A percentile compares a stretch with the other conserved stretches of the same genome.
Conservation (phyloP, 2,113 vertebrate species). For the Ariopsis seemanni region DNA sequence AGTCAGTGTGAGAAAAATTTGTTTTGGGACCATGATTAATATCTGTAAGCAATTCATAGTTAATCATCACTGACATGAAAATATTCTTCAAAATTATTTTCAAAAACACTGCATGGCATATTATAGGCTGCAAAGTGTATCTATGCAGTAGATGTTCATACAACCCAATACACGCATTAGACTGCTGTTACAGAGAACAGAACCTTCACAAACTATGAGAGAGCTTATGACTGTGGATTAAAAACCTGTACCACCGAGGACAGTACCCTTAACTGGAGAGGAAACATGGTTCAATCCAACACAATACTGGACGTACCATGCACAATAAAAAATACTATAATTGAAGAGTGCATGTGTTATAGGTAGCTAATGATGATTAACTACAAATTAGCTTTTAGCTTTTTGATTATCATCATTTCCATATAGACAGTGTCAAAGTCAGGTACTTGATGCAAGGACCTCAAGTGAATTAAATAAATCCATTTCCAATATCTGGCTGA, state of each 20-base stretch:
- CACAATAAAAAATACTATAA: constrained; percentile 74
- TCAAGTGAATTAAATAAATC: constrained; percentile 62
- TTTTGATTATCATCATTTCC: constrained; percentile 72
- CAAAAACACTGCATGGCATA: constrained; percentile 59
- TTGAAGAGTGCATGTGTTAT: constrained; percentile 75
- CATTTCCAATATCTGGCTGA: constrained; percentile 71
- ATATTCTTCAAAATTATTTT: constrained; percentile 48
- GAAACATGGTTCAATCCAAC: constrained; percentile 72
- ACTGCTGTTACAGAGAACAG: constrained; percentile 55
- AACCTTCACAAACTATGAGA: constrained; percentile 55
- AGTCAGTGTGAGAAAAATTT: constrained; percentile 69
- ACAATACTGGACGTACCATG: constrained; percentile 80
- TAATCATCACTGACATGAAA: constrained; percentile 80
- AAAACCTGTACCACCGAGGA: constrained; percentile 65
- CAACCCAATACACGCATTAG: constrained; percentile 26
- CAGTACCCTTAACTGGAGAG: constrained; percentile 71
- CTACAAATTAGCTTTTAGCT: constrained; percentile 76
- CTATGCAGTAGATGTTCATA: constrained; percentile 42
- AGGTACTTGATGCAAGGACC: constrained; percentile 83
- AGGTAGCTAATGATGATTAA: constrained; percentile 87
- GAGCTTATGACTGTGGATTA: constrained; percentile 70
- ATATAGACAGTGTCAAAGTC: constrained; percentile 70
- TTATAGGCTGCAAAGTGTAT: constrained; percentile 40
- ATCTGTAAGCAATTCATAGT: constrained; percentile 78
- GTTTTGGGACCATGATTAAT: constrained; percentile 61